A percentile compares a stretch with the other conserved stretches of the same genome.
Evolutionary conservation across 2,888 invertebrate genomes (phyloP).

Genomic region (Fragum whitleyi): DNA sequence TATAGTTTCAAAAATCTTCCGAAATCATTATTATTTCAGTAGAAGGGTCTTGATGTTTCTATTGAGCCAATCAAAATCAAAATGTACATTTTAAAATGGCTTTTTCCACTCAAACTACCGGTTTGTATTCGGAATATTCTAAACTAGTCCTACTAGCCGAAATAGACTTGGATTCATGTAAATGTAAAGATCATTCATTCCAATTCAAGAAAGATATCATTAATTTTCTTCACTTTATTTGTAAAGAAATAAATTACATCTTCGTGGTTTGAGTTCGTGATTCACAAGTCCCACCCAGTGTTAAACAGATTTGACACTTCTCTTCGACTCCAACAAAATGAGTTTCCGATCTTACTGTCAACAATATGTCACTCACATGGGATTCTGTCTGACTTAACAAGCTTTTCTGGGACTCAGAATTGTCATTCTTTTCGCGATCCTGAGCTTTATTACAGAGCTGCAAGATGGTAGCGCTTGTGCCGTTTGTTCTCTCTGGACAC

Average conservation of each 20-base stretch:
- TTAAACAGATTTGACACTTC: conserved; percentile 21
- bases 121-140: too few species aligned
- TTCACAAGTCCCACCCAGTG: neutral
- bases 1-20: too few species aligned
- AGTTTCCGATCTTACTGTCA: conserved; percentile 2
- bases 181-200: too few species aligned
- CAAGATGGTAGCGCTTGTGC: conserved; percentile 9
- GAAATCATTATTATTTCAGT: too few species aligned
- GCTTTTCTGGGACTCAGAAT: conserved; percentile 24
- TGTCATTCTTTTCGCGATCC: neutral
- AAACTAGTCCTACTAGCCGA: too few species aligned
- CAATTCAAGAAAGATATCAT: too few species aligned
- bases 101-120: too few species aligned
- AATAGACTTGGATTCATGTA: too few species aligned
- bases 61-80: too few species aligned
- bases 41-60: too few species aligned
- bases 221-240: neutral
- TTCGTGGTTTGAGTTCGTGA: conserved; percentile 6
- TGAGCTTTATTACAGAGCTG: conserved; percentile 20
- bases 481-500: conserved; percentile 8
- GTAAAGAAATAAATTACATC: neutral
- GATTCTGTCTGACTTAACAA: conserved; percentile 15
- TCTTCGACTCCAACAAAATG: conserved; percentile 17
- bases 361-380: conserved; percentile 1
- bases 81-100: too few species aligned